Evolutionary conservation across 2,888 invertebrate species (phyloP).

Genomic region (Ferrisia virgata): DNA sequence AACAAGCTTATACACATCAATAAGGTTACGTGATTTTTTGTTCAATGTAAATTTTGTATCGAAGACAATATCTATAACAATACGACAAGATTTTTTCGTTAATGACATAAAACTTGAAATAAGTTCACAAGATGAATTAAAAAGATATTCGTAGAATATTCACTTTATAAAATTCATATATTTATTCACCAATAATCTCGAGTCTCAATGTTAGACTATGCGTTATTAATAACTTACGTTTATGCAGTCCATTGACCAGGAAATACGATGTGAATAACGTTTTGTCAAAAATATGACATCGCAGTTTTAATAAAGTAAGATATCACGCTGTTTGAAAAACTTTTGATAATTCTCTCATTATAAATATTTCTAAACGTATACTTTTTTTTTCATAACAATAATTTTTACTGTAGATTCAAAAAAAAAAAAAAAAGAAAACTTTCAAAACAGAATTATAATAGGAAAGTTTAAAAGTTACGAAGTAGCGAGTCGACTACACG

Average conservation of each 20-base stretch:
- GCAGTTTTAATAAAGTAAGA: background rate
- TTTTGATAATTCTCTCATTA: background rate
- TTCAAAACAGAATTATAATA: background rate
- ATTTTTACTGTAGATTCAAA: background rate
- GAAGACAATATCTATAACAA: background rate
- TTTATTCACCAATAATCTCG: no score
- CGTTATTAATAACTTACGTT: no score
- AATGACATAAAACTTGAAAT: no score
- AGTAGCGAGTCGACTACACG: background rate
- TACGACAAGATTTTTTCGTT: background rate
- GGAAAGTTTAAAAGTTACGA: background rate
- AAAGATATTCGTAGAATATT: no score
- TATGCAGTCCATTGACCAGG: no score
- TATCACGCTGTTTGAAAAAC: background rate
- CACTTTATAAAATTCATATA: no score
- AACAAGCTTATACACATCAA: background rate
- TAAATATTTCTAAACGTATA: background rate
- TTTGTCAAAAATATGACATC: background rate
- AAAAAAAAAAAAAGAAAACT: background rate
- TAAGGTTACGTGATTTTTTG: background rate
- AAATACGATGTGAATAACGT: background rate
- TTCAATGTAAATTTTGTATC: conserved; percentile 3
- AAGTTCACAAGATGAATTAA: no score
- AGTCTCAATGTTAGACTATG: no score
- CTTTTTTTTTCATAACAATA: background rate